A percentile compares a stretch with the other conserved stretches of the same genome.
Conservation (phyloP, 2,797 vertebrate genomes). For the Tympanoctomys barrerae region DNA sequence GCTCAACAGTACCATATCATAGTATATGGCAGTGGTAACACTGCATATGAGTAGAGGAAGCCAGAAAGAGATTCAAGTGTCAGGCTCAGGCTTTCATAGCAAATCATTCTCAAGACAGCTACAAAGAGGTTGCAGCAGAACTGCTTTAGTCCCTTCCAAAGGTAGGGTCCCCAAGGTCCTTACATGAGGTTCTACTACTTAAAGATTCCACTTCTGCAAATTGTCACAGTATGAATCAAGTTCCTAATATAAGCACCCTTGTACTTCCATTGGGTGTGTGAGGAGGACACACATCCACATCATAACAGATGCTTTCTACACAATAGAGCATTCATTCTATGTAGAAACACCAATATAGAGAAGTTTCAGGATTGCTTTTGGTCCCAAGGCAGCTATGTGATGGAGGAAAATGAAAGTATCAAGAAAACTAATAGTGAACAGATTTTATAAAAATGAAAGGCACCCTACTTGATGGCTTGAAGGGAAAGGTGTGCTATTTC, state of each 20-base stretch:
- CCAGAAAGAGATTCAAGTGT: background rate
- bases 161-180: background rate
- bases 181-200: background rate
- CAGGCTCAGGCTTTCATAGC: background rate
- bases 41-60: background rate
- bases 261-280: background rate
- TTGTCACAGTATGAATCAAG: background rate
- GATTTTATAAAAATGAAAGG: conserved; percentile 48
- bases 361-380: conserved; percentile 29
- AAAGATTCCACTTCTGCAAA: background rate
- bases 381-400: background rate
- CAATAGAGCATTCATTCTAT: background rate
- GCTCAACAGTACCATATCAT: background rate
- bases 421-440: conserved; percentile 44
- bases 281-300: background rate
- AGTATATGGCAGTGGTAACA: background rate
- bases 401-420: conserved; percentile 5
- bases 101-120: background rate
- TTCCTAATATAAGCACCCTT: background rate
- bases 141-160: background rate
- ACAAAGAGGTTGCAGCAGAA: background rate
- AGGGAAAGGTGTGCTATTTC: conserved; percentile 60
- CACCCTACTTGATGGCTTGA: background rate
- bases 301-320: background rate
- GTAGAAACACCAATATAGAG: conserved; percentile 17